Percentiles rank a stretch among this genome's conserved stretches.
phyloP scores from a whole-genome alignment of 2,113 vertebrate genomes.

The Hyaena hyaena region DNA sequence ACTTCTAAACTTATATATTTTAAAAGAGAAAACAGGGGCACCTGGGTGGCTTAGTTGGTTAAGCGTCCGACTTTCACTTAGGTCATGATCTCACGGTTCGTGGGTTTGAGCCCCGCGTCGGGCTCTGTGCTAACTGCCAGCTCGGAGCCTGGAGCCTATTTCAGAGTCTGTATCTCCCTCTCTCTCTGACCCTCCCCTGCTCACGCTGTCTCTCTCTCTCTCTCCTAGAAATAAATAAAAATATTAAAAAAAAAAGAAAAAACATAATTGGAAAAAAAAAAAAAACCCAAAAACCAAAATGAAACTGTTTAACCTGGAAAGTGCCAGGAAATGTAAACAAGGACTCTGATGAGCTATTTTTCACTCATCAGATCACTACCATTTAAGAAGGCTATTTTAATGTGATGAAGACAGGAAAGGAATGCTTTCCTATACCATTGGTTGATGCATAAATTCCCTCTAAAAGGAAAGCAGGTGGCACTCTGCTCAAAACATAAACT shows the following conservation, averaged over 20 bases:
- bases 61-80: too few species aligned
- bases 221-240: too few species aligned
- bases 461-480: neutral
- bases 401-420: neutral
- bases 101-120: too few species aligned
- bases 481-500: neutral
- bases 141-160: too few species aligned
- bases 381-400: neutral
- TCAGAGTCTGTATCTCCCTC: too few species aligned
- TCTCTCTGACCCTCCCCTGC: too few species aligned
- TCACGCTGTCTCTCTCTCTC: too few species aligned
- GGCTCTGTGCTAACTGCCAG: too few species aligned
- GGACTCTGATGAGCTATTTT: neutral
- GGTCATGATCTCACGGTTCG: too few species aligned
- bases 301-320: neutral
- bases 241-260: neutral
- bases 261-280: neutral
- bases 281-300: neutral
- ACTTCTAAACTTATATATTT: neutral
- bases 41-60: too few species aligned
- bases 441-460: neutral
- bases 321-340: neutral
- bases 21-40: neutral
- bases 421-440: neutral
- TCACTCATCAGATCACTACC: neutral